Evolutionary conservation across 2,888 invertebrate genomes (phyloP).

Genomic region (Anticlea derivata): DNA sequence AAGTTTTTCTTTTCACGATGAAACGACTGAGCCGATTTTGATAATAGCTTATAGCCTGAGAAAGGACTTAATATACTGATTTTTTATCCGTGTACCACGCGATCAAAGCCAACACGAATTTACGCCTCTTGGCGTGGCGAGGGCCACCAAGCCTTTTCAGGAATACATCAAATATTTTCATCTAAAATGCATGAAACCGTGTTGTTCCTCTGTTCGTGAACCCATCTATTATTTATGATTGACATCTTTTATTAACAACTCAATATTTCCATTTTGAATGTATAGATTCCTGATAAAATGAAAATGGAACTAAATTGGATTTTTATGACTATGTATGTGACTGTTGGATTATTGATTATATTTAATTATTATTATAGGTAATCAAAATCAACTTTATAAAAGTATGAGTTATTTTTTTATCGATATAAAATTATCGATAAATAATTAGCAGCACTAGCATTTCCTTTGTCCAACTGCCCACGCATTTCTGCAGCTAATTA

Average conservation of each 20-base stretch:
- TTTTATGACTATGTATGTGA: no score
- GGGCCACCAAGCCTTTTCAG: background rate
- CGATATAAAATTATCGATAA: constrained; percentile 7
- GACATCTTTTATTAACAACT: background rate
- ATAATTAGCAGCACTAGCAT: constrained; percentile 12
- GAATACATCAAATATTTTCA: background rate
- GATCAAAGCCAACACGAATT: no score
- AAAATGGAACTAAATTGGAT: no score
- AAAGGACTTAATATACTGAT: no score
- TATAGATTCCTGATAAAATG: background rate
- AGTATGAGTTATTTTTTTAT: background rate
- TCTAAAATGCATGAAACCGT: background rate
- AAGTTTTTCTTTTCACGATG: no score
- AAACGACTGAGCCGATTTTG: no score
- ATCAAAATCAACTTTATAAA: no score
- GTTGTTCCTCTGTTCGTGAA: background rate
- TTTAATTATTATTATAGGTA: no score
- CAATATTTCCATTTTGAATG: background rate
- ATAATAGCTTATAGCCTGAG: no score
- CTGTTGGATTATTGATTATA: no score
- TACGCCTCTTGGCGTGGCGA: no score
- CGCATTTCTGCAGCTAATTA: constrained; percentile 20
- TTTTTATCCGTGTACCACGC: no score
- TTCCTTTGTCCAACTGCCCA: constrained; percentile 18
- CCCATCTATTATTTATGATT: background rate